Evolutionary conservation across 2,113 vertebrate genomes (phyloP).

Genomic region (Sylvietta virens): DNA sequence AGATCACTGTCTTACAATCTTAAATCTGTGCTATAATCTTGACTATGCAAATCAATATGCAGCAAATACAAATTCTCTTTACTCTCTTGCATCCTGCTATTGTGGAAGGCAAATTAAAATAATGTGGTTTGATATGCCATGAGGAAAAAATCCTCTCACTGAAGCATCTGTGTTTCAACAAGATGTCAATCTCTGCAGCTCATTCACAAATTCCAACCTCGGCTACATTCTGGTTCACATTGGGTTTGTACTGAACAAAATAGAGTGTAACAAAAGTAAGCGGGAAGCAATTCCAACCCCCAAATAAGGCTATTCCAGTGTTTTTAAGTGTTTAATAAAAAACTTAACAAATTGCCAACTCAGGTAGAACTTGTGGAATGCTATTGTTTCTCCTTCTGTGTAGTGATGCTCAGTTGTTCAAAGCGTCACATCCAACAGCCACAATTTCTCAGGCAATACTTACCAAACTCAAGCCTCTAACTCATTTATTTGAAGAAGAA

Average conservation of each 20-base stretch:
- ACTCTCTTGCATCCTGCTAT: background rate
- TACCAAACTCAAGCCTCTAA: background rate
- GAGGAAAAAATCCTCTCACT: background rate
- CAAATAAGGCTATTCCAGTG: background rate
- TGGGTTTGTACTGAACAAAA: background rate
- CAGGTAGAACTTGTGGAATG: background rate
- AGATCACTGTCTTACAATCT: background rate
- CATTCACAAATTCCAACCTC: background rate
- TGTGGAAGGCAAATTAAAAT: constrained; percentile 1
- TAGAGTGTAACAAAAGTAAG: background rate
- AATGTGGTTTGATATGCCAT: background rate
- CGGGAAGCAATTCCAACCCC: background rate
- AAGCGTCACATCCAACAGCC: background rate
- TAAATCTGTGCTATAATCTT: background rate
- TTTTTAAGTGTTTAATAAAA: background rate
- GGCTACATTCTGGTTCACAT: background rate
- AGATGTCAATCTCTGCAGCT: background rate
- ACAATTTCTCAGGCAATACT: background rate
- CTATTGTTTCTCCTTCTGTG: background rate
- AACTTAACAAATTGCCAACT: background rate
- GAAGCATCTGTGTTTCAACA: background rate
- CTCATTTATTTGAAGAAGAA: background rate
- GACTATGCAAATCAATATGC: background rate
- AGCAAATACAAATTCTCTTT: background rate
- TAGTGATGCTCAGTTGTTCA: background rate